These are phyloP conservation scores for Agonopterix alstromeriana DNA, from an alignment of 2,888 invertebrate species.

Conservation along the genomic window DNA sequence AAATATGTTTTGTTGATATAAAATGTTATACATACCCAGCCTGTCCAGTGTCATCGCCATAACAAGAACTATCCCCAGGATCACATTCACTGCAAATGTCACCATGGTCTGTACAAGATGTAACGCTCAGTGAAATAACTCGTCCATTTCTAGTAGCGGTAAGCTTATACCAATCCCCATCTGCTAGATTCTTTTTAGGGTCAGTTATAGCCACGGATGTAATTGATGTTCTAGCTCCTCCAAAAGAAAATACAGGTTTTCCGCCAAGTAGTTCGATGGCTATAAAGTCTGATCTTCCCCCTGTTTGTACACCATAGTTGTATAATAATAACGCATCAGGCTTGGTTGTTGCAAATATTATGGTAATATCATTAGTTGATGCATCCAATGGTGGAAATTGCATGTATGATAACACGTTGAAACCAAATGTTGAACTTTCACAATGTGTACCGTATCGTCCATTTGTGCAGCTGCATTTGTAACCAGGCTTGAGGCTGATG, in stretches of 20 bases:
- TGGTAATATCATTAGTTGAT: constrained; percentile 92
- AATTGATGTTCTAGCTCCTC: constrained; percentile 91
- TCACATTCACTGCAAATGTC: constrained; percentile 91
- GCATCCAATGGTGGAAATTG: constrained; percentile 90
- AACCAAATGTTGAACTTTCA: constrained; percentile 93
- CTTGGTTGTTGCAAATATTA: constrained; percentile 94
- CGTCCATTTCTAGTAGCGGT: constrained; percentile 93
- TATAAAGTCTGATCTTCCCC: constrained; percentile 94
- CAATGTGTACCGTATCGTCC: constrained; percentile 94
- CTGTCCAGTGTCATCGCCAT: constrained; percentile 90
- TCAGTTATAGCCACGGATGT: constrained; percentile 85
- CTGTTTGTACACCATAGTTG: constrained; percentile 92
- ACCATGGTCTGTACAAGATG: constrained; percentile 89
- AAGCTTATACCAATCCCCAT: constrained; percentile 94
- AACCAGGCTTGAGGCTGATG: constrained; percentile 91
- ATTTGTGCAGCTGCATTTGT: constrained; percentile 89
- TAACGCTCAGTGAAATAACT: constrained; percentile 89
- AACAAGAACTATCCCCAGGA: constrained; percentile 88
- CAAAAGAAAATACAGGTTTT: constrained; percentile 91
- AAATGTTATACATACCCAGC: constrained; percentile 82
- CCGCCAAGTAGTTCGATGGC: constrained; percentile 92
- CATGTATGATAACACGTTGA: constrained; percentile 93
- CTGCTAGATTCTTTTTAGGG: constrained; percentile 81
- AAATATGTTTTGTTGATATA: neutral
- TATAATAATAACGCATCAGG: constrained; percentile 91